Base-by-base conservation (phyloP, 2,888 invertebrate genomes). In the Lumbricus terrestris region DNA sequence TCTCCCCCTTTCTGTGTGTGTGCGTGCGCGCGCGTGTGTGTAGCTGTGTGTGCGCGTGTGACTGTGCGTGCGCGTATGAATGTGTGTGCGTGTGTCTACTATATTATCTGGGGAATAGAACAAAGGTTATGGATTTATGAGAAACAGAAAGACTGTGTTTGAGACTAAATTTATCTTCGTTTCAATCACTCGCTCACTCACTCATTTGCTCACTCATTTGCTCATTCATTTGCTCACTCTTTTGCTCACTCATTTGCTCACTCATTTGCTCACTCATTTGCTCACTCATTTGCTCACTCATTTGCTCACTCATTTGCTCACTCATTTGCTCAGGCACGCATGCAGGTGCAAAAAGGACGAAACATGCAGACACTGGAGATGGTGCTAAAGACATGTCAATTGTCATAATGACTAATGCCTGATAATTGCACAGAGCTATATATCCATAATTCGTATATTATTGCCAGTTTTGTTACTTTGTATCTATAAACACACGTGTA, bases 281-380 rank as follows among this genome's bases (percentile, higher is more conserved):
- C n/a, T n/a, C n/a, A n/a, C n/a, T n/a, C n/a, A n/a, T n/a, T n/a
- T n/a, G 8, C n/a, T 69, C 29, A 29, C 69, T n/a, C n/a, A 69
- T n/a, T 69, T n/a, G 13, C 69, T 69, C 69, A 69, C 69, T 69
- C 69, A 23, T 69, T 33, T 33, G 33, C 33, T 47, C 47, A n/a
- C 54, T 47, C 54, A 89, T 33, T 47, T n/a, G 35, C 89, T 47
- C 89, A 89, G 40, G 16, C 89, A 69, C 29, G 18, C 89, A 89
- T n/a, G 34, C 88, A 88, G 23, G 15, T 18, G n/a, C 34, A 23
- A 4, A 1, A 5, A 40, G 8, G 15, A 40, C 40, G 40, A 40
- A 6, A 40, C 40, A n/a, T 40, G 40, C 40, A 40, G n/a, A n/a
- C n/a, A n/a, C n/a, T 20, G 38, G 35, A 88, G 23, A n/a, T 88